Conservation (phyloP, 92 coral and sea anemone genomes). For the Bergia sp. region DNA sequence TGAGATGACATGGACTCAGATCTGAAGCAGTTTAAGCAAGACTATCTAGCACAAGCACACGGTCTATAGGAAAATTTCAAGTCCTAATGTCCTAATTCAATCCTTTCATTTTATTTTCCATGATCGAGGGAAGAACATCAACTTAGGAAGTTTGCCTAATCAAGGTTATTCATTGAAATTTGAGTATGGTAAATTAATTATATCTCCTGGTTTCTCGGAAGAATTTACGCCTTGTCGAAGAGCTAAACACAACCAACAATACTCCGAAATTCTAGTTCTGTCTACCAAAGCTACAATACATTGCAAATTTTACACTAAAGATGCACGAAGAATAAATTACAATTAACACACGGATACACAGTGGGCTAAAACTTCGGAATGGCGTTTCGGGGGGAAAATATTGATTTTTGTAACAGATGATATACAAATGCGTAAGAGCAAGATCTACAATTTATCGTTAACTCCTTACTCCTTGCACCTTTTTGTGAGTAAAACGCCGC, state of each 20-base stretch:
- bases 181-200: background rate
- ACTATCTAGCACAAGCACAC: background rate
- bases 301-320: background rate
- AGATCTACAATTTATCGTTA: background rate
- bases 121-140: background rate
- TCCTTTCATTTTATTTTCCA: background rate
- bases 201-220: background rate
- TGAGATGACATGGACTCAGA: background rate
- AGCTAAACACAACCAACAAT: background rate
- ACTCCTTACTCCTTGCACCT: constrained; percentile 14
- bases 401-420: background rate
- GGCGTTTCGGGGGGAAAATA: background rate
- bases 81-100: background rate
- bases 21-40: too few relatives aligned
- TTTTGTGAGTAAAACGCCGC: constrained; percentile 41
- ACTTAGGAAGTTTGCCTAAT: background rate
- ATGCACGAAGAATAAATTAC: background rate
- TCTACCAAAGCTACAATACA: background rate
- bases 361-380: background rate
- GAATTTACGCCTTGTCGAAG: background rate
- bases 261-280: background rate
- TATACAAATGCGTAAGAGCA: background rate
- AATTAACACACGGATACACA: background rate
- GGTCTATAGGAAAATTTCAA: background rate
- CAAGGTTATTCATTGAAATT: constrained; percentile 1